Conservation (phyloP, 2,797 vertebrate species). For the Arctocebus calabarensis region DNA sequence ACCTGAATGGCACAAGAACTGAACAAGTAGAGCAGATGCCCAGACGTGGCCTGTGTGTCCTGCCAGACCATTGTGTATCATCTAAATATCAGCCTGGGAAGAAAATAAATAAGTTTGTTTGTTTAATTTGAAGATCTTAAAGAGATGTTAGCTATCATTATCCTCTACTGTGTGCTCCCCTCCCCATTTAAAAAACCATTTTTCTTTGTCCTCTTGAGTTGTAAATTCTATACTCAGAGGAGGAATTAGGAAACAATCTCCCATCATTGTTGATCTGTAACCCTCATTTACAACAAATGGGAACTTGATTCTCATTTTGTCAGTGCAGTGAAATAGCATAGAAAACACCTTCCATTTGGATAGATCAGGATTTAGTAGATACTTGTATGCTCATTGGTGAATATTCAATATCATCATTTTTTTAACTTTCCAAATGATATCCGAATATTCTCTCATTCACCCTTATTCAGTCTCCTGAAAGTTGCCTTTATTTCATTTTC, state of each 20-base stretch:
- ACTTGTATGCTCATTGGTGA: not conserved
- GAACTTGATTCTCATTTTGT: slow-evolving; percentile 65
- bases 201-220: slow-evolving; percentile 49
- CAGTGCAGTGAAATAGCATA: not conserved
- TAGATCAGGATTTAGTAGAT: slow-evolving; percentile 6
- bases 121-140: slow-evolving; percentile 16
- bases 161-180: not conserved
- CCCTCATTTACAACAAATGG: slow-evolving; percentile 45
- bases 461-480: not conserved
- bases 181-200: slow-evolving; percentile 16
- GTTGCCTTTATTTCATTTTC: not conserved
- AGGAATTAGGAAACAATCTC: slow-evolving; percentile 54
- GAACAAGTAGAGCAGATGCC: not conserved
- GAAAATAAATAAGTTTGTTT: not conserved
- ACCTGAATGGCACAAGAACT: not conserved
- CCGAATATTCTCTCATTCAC: not conserved
- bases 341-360: slow-evolving; percentile 32
- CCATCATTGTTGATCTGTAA: not conserved
- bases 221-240: slow-evolving; percentile 16
- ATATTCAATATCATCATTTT: slow-evolving; percentile 8
- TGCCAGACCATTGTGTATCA: not conserved
- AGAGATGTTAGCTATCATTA: slow-evolving; percentile 5
- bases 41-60: not conserved
- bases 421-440: slow-evolving; percentile 22
- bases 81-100: not conserved